Conservation (phyloP, 2,797 vertebrate species). For the Acanthis flammea region DNA sequence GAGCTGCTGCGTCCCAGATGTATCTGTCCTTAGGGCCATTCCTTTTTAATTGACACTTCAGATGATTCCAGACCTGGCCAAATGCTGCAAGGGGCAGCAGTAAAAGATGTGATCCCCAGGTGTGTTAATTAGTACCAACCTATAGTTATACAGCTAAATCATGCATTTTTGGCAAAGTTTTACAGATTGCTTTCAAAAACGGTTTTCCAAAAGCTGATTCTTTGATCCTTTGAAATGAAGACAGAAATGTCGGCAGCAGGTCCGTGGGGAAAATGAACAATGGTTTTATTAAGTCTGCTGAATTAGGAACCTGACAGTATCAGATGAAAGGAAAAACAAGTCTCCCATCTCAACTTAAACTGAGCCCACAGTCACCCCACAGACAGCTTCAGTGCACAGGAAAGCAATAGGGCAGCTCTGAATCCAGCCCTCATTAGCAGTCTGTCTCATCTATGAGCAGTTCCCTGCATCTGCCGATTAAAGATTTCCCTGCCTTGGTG, state of each 20-base stretch:
- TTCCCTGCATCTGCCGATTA: constrained; percentile 29
- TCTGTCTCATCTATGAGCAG: constrained; percentile 32
- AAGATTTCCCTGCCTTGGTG: constrained; percentile 58
- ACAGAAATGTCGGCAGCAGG: not conserved
- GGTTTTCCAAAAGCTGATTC: not conserved
- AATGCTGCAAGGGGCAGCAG: not conserved
- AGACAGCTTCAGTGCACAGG: not conserved
- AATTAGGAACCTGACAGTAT: constrained; percentile 4
- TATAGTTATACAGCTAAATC: not conserved
- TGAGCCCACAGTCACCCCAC: not conserved
- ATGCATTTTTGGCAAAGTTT: not conserved
- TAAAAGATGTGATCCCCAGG: not conserved
- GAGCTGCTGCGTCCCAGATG: not conserved
- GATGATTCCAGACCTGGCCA: not conserved
- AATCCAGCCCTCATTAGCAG: constrained; percentile 35
- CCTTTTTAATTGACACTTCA: not conserved
- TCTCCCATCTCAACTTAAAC: not conserved
- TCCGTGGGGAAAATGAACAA: not conserved
- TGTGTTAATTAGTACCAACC: not conserved
- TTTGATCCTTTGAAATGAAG: constrained; percentile 16
- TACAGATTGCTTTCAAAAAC: not conserved
- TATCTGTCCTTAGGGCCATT: not conserved
- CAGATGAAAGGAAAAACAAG: not conserved
- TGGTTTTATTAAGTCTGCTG: constrained; percentile 8
- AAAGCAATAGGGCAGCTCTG: constrained; percentile 17